Base-by-base conservation (phyloP, 2,113 vertebrate genomes). In the Tapirus terrestris region DNA sequence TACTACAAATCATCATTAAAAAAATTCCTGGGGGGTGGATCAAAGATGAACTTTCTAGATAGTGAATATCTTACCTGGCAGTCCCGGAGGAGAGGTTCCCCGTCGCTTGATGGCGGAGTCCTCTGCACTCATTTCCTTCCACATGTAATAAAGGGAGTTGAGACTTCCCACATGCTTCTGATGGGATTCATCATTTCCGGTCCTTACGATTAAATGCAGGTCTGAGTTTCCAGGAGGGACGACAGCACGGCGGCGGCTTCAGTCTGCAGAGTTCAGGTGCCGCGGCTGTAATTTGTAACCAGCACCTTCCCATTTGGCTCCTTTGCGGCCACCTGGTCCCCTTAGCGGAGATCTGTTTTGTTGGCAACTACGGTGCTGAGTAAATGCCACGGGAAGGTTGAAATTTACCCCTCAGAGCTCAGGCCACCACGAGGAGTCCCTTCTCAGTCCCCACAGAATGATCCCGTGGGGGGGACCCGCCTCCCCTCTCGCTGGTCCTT, bases 311-410 rank as follows among this genome's bases (percentile, higher is more conserved):
- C 88, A 93, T 56, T 96, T 93, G 81, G 89, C 56, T 97, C 92
- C 68, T 89, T 63, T 51, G 94, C 0, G 53, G 80, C 97, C 95
- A 98, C 94, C 93, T 98, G 98, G 96, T 87, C 91, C 85, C 96
- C 82, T 95, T 73, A 79, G 39, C 0, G 0, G 84, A 86, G 89
- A 79, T 63, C 73, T 90, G 70, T 93, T 94, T 92, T 48, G 72
- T 68, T 98, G 97, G 96, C 81, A 93, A 31, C 58, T 33, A 36
- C 4, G 2, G 23, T 29, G 36, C 75, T 56, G 68, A 87, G 95
- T 45, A 97, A 98, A 96, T 96, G 80, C 88, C 92, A 89, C 2
- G 0, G 91, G 77, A 60, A 96, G 82, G 88, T 80, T 82, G 85
- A 93, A 93, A 97, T 97, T 94, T 93, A 95, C 81, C 90, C 76